These are phyloP conservation scores for Mercenaria mercenaria DNA, from an alignment of 1,140 invertebrate genomes.

Conservation along the genomic window DNA sequence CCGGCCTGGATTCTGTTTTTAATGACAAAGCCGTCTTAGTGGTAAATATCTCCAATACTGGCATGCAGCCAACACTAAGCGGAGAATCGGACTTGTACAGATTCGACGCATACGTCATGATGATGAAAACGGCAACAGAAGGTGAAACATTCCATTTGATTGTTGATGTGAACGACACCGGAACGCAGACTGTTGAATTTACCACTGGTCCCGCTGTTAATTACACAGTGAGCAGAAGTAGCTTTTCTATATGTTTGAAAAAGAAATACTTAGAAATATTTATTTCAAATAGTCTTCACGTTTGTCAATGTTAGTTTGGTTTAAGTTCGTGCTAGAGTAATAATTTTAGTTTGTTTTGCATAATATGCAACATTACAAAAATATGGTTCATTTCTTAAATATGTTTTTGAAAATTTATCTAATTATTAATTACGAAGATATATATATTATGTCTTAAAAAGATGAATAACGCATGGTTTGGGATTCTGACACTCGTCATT, in stretches of 20 bases:
- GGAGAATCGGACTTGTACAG: not conserved
- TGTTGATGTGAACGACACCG: not conserved
- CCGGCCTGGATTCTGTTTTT: not conserved
- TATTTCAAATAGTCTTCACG: too few relatives aligned
- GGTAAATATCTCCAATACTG: not conserved
- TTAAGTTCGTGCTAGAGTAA: too few relatives aligned
- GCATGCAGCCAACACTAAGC: not conserved
- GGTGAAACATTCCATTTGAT: not conserved
- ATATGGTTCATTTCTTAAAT: too few relatives aligned
- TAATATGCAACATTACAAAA: too few relatives aligned
- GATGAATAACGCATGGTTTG: too few relatives aligned
- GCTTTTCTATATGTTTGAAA: not conserved
- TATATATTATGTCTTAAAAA: too few relatives aligned
- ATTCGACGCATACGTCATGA: not conserved
- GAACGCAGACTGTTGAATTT: not conserved
- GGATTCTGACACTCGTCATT: too few relatives aligned
- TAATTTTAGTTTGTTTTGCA: too few relatives aligned
- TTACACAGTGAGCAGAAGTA: not conserved
- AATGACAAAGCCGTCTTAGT: not conserved
- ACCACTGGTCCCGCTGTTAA: not conserved
- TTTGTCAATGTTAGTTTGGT: too few relatives aligned
- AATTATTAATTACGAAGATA: too few relatives aligned
- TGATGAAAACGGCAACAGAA: not conserved
- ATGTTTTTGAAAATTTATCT: too few relatives aligned
- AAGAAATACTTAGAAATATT: too few relatives aligned